phyloP scores from a whole-genome alignment of 1,140 invertebrate genomes.

The Agraylea sexmaculata region DNA sequence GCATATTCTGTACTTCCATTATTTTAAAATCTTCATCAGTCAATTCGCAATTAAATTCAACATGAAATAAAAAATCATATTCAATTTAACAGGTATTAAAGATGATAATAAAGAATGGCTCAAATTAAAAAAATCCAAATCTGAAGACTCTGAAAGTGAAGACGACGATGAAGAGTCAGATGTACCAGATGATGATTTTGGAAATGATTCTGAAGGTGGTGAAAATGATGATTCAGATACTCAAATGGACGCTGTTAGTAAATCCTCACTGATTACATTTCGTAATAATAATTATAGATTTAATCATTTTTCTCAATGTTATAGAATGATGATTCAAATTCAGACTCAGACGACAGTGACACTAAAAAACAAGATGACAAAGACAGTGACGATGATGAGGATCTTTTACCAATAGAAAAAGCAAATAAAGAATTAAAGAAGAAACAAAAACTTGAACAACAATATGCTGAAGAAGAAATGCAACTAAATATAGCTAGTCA shows the following conservation, averaged over 20 bases:
- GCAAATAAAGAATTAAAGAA: slow-evolving; percentile 68
- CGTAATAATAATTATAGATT: too few relatives aligned
- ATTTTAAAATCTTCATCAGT: too few relatives aligned
- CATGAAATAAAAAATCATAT: too few relatives aligned
- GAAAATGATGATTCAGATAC: slow-evolving; percentile 43
- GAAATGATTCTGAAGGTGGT: slow-evolving; percentile 32
- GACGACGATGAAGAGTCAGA: slow-evolving; percentile 20
- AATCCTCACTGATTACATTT: too few relatives aligned
- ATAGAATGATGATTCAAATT: too few relatives aligned
- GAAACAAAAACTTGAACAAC: slow-evolving; percentile 54
- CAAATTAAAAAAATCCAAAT: slow-evolving; percentile 41
- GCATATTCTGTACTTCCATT: too few relatives aligned
- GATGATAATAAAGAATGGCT: slow-evolving; percentile 61
- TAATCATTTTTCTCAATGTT: too few relatives aligned
- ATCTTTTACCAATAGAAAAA: slow-evolving; percentile 77
- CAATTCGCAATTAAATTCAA: too few relatives aligned
- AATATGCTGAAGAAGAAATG: slow-evolving; percentile 71
- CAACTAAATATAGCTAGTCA: slow-evolving; percentile 61
- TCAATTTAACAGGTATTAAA: slow-evolving; percentile 39
- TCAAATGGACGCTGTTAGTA: too few relatives aligned
- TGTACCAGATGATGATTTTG: slow-evolving; percentile 26
- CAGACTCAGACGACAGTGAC: slow-evolving; percentile 24
- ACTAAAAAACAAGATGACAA: slow-evolving; percentile 28
- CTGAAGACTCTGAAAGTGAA: slow-evolving; percentile 17
- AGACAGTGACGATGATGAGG: slow-evolving; percentile 44